Evolutionary conservation across 2,113 vertebrate genomes (phyloP).

Genomic region (Hemiprocne comata): DNA sequence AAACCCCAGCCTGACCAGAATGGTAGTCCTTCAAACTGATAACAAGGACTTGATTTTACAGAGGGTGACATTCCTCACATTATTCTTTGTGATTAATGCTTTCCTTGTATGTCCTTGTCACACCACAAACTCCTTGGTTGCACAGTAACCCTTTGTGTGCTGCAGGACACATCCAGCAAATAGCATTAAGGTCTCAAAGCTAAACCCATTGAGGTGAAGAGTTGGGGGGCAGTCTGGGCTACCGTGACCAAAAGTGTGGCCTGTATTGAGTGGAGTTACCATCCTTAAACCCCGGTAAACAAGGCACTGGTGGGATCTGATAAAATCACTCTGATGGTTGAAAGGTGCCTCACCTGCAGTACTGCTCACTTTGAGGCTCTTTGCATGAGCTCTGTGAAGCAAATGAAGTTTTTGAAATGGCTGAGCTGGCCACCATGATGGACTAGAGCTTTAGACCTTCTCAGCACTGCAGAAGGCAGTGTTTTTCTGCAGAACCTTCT

Average conservation of each 20-base stretch:
- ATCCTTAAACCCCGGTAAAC: neutral
- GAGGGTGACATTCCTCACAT: slow-evolving; percentile 47
- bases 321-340: too few species aligned
- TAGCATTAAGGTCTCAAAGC: neutral
- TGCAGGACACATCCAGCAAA: neutral
- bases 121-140: neutral
- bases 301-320: neutral
- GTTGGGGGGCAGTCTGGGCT: too few species aligned
- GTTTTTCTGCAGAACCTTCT: neutral
- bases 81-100: slow-evolving; percentile 12
- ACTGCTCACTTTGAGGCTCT: neutral
- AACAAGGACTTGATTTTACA: slow-evolving; percentile 37
- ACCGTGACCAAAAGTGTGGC: neutral
- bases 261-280: neutral
- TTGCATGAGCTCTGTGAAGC: accelerated
- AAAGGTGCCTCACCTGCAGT: neutral
- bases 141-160: slow-evolving; percentile 5
- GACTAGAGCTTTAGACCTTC: neutral
- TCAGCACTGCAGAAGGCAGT: neutral
- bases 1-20: neutral
- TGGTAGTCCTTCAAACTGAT: neutral
- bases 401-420: neutral
- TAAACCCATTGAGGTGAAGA: accelerated
- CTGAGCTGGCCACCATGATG: neutral
- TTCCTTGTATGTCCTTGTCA: neutral